Evolutionary conservation across 2,113 vertebrate genomes (phyloP).

Genomic region (Orthonyx spaldingii): DNA sequence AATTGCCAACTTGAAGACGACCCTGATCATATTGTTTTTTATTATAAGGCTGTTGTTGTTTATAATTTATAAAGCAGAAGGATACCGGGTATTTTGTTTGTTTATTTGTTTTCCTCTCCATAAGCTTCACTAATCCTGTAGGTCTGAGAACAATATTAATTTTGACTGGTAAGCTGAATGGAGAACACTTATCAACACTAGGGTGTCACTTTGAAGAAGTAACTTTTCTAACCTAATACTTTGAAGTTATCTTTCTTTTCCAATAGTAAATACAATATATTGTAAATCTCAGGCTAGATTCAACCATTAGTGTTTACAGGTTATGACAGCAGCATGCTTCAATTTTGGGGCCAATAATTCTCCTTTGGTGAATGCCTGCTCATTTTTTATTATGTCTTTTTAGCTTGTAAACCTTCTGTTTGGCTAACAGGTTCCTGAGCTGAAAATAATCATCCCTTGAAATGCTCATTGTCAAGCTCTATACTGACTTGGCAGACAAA

Average conservation of each 20-base stretch:
- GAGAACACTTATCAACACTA: conserved; percentile 21
- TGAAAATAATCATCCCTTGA: conserved; percentile 23
- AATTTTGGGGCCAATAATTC: neutral
- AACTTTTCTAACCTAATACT: conserved; percentile 32
- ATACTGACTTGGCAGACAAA: neutral
- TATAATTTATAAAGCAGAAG: conserved; percentile 57
- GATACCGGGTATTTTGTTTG: neutral
- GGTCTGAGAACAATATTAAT: conserved; percentile 45
- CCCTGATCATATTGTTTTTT: conserved; percentile 5
- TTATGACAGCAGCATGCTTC: neutral
- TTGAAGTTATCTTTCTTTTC: neutral
- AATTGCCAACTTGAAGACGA: neutral
- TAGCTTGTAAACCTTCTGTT: neutral
- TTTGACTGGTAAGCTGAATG: conserved; percentile 52
- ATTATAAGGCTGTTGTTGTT: conserved; percentile 31
- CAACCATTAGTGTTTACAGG: neutral
- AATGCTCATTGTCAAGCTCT: neutral
- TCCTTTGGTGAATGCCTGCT: neutral
- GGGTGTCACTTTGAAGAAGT: conserved; percentile 35
- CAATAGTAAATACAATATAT: neutral
- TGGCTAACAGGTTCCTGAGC: neutral
- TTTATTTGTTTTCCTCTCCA: conserved; percentile 8
- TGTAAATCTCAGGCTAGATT: neutral
- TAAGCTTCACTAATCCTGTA: conserved; percentile 48
- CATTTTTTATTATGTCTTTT: neutral